A percentile compares a stretch with the other conserved stretches of the same genome.
phyloP scores from a whole-genome alignment of 2,888 invertebrate genomes.

The Polydrusus tereticollis region DNA sequence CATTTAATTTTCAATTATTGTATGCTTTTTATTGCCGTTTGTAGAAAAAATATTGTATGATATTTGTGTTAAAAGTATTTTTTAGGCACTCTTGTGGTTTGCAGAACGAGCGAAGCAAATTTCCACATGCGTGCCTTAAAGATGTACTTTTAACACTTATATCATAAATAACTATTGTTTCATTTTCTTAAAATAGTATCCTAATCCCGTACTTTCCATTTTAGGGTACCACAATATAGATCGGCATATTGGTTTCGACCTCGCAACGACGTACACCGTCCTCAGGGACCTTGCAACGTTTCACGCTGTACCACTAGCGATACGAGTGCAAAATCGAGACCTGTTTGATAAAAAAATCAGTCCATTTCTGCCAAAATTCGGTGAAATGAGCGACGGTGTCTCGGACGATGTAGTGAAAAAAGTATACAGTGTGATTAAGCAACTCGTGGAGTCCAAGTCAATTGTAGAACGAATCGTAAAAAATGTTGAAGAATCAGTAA shows the following conservation, averaged over 20 bases:
- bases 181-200: background rate
- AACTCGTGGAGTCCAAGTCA: conserved; percentile 9
- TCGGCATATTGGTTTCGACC: conserved; percentile 38
- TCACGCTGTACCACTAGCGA: conserved; percentile 41
- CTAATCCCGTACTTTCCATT: background rate
- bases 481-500: background rate
- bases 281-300: conserved; percentile 42
- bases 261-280: conserved; percentile 15
- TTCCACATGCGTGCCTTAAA: no score
- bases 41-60: no score
- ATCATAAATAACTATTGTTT: no score
- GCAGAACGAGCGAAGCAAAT: no score
- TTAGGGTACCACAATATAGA: conserved; percentile 41
- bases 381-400: no score
- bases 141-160: no score
- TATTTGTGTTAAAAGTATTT: no score
- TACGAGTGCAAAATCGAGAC: conserved; percentile 27
- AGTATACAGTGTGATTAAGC: no score
- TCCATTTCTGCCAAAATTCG: conserved; percentile 20
- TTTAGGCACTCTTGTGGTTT: no score
- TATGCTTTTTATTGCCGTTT: no score
- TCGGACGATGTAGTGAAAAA: no score
- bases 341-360: conserved; percentile 38
- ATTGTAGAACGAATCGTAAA: conserved; percentile 12
- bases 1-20: no score